A percentile compares a stretch with the other conserved stretches of the same genome.
Conservation (phyloP, 2,797 vertebrate species). For the Lithobates pipiens region DNA sequence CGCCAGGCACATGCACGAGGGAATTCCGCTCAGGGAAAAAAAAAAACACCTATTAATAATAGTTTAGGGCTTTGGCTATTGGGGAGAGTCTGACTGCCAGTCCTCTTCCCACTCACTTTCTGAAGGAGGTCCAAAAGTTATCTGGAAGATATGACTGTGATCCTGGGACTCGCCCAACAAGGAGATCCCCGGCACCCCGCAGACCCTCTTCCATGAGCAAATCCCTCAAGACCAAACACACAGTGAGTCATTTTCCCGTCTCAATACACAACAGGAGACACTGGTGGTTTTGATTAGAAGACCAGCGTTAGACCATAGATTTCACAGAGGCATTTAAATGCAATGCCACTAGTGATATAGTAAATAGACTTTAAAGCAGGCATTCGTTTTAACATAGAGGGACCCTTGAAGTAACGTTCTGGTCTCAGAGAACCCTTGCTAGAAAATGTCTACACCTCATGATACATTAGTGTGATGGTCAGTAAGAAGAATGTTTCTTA, state of each 20-base stretch:
- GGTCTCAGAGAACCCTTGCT: no score
- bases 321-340: slow-evolving; percentile 3
- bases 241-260: slow-evolving; percentile 54
- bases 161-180: slow-evolving; percentile 13
- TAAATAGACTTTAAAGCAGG: neutral
- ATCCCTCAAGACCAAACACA: slow-evolving; percentile 32
- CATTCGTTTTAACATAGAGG: no score
- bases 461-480: no score
- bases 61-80: slow-evolving; percentile 47
- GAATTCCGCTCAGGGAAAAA: slow-evolving; percentile 44
- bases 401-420: no score
- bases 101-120: slow-evolving; percentile 36
- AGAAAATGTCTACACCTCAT: no score
- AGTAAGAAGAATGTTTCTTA: no score
- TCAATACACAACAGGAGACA: slow-evolving; percentile 33
- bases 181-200: slow-evolving; percentile 22
- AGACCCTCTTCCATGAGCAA: slow-evolving; percentile 19
- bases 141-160: slow-evolving; percentile 51
- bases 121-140: slow-evolving; percentile 43
- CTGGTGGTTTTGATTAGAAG: slow-evolving; percentile 4
- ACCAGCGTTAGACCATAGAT: slow-evolving; percentile 12
- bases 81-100: slow-evolving; percentile 23
- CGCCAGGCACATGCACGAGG: slow-evolving; percentile 22
- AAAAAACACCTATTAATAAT: slow-evolving; percentile 53
- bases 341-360: neutral